Conservation (phyloP, 2,888 invertebrate genomes). For the Strigamia transsilvanica region DNA sequence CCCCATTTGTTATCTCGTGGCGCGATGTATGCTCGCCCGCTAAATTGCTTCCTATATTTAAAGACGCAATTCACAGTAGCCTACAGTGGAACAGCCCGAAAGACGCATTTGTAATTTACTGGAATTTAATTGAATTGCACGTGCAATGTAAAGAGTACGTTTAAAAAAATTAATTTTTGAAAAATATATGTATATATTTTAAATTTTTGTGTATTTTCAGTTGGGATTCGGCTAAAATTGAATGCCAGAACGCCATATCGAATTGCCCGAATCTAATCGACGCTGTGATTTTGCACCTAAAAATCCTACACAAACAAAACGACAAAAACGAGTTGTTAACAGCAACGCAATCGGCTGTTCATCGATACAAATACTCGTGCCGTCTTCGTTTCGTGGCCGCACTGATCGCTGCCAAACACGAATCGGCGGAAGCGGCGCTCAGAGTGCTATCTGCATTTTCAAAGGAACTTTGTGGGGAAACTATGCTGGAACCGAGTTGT, state of each 20-base stretch:
- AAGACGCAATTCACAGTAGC: neutral
- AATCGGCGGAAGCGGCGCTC: neutral
- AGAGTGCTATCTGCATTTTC: neutral
- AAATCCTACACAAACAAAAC: neutral
- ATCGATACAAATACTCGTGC: neutral
- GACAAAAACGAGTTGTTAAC: neutral
- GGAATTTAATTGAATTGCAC: slow-evolving; percentile 30
- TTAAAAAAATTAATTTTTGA: neutral
- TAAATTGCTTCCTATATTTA: neutral
- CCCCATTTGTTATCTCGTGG: neutral
- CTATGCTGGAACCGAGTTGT: slow-evolving; percentile 27
- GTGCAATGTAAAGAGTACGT: slow-evolving; percentile 15
- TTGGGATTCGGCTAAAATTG: neutral
- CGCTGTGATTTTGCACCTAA: neutral
- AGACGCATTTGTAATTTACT: neutral
- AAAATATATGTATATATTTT: neutral
- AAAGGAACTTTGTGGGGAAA: slow-evolving; percentile 3
- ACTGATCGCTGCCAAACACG: neutral
- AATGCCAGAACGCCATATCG: neutral
- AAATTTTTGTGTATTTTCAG: neutral
- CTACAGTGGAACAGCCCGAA: neutral
- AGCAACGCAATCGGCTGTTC: neutral
- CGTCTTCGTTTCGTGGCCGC: slow-evolving; percentile 19
- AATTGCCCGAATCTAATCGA: neutral
- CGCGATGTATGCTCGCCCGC: neutral